Percentiles rank a stretch among this genome's conserved stretches.
phyloP scores from a whole-genome alignment of 2,888 invertebrate species.

The Notocelia uddmanniana region DNA sequence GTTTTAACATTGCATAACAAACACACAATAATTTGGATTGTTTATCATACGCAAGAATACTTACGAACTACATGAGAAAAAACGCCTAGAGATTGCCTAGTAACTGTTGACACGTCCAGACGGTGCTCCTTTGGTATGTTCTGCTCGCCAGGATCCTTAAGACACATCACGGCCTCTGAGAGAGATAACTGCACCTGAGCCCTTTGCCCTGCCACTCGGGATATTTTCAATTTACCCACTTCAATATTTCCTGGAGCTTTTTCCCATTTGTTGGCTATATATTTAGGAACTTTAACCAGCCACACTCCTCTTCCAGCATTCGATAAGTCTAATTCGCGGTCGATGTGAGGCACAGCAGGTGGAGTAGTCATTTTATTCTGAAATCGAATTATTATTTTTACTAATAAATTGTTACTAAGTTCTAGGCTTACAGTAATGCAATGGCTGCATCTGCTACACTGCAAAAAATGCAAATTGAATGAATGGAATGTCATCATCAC shows the following conservation, averaged over 20 bases:
- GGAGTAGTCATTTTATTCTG: conserved; percentile 59
- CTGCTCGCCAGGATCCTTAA: conserved; percentile 92
- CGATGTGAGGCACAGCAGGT: conserved; percentile 83
- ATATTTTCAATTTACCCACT: conserved; percentile 96
- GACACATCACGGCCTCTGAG: conserved; percentile 91
- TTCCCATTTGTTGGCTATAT: conserved; percentile 98
- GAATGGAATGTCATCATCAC: conserved; percentile 5
- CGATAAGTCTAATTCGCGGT: conserved; percentile 94
- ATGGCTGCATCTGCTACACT: not conserved
- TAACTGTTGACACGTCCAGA: conserved; percentile 95
- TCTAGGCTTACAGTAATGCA: not conserved
- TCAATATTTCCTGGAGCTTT: conserved; percentile 96
- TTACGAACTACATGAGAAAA: conserved; percentile 94
- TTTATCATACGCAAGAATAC: conserved; percentile 58
- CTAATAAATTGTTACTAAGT: conserved; percentile 11
- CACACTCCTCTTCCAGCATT: conserved; percentile 97
- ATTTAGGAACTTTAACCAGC: conserved; percentile 98
- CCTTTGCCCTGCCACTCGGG: conserved; percentile 91
- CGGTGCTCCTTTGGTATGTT: conserved; percentile 96
- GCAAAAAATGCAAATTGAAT: conserved; percentile 1
- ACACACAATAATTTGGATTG: not conserved
- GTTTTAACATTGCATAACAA: too few species aligned
- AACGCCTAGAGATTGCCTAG: conserved; percentile 96
- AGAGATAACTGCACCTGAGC: conserved; percentile 95
- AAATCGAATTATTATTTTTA: conserved; percentile 10